A percentile compares a stretch with the other conserved stretches of the same genome.
Conservation (phyloP, 1,140 invertebrate genomes). For the Penaeus chinensis region DNA sequence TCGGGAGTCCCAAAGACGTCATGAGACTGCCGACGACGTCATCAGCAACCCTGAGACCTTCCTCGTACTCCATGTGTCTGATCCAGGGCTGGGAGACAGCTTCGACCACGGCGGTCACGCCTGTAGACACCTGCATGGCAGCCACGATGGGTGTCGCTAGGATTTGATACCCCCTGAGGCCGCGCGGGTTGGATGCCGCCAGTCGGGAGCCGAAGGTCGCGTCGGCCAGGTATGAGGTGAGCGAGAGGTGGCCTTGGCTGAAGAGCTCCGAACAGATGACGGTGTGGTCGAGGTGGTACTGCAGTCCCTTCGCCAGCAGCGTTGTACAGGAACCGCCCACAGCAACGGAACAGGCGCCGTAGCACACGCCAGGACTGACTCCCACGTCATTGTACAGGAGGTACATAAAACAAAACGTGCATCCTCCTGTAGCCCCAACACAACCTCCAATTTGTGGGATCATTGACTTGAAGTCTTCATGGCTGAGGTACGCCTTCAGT, state of each 20-base stretch:
- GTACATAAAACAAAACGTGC: conserved; percentile 50
- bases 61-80: conserved; percentile 56
- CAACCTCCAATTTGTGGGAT: conserved; percentile 55
- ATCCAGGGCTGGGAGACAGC: conserved; percentile 48
- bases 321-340: conserved; percentile 51
- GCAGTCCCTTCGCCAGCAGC: conserved; percentile 39
- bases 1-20: conserved; percentile 26
- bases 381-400: conserved; percentile 33
- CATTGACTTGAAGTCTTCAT: conserved; percentile 44
- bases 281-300: conserved; percentile 46
- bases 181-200: conserved; percentile 20
- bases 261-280: conserved; percentile 61
- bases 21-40: conserved; percentile 15
- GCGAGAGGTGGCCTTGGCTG: conserved; percentile 40
- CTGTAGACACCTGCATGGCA: conserved; percentile 44
- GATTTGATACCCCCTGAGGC: conserved; percentile 40
- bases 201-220: conserved; percentile 44
- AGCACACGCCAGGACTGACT: conserved; percentile 59
- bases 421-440: conserved; percentile 52
- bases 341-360: conserved; percentile 56
- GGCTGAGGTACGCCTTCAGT: conserved; percentile 1
- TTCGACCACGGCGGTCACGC: conserved; percentile 44
- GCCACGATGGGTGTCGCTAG: conserved; percentile 48
- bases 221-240: conserved; percentile 51
- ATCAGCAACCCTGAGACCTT: conserved; percentile 27